Evolutionary conservation across 53 echinoderm and acorn worm species (phyloP), one percentile per base, ranked within the genome.

Genomic region (Hippasteria phrygiana): DNA sequence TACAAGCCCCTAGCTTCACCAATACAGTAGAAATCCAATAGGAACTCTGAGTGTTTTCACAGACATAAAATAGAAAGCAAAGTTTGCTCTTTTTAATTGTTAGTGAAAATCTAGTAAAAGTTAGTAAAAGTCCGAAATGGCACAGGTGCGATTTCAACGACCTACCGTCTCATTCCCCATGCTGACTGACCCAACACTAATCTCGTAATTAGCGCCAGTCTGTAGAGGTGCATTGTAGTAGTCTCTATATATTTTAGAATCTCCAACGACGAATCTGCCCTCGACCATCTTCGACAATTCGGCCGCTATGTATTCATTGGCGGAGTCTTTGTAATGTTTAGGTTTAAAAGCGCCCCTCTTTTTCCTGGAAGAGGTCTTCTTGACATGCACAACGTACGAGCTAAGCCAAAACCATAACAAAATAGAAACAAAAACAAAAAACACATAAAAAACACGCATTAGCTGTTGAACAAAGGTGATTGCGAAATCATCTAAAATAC

Each of bases 181-280:
- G 12, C 54, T 78, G 32, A 78, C 37, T 12, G 78, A 35, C 45
- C 78, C 78, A 20, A 78, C 78, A 3, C 78, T 18, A 16, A 78
- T 78, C 22, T 56, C 20, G 48, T 78, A 78, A 0, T 28, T 22
- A 40, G 55, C 59, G 11, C 31, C 78, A n/a, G 54, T 14, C 24
- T 78, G 55, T 36, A 78, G 59, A 32, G 78, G 55, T 55, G 78
- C 78, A 55, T 78, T 78, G 54, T 51, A 78, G 78, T 78, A 78
- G 20, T 16, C 55, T 17, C 59, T 59, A 31, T 78, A 39, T 12
- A 48, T 78, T 18, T 3, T 35, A n/a, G 47, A 47, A 24, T 78
- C 78, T 55, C 78, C 78, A 38, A 78, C 59, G 55, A 78, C 78
- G 11, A 78, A 78, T 56, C 20, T 55, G 8, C 1, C 72, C 5